Conservation (phyloP, 1,140 invertebrate species). For the Lordiphosa stackelbergi region DNA sequence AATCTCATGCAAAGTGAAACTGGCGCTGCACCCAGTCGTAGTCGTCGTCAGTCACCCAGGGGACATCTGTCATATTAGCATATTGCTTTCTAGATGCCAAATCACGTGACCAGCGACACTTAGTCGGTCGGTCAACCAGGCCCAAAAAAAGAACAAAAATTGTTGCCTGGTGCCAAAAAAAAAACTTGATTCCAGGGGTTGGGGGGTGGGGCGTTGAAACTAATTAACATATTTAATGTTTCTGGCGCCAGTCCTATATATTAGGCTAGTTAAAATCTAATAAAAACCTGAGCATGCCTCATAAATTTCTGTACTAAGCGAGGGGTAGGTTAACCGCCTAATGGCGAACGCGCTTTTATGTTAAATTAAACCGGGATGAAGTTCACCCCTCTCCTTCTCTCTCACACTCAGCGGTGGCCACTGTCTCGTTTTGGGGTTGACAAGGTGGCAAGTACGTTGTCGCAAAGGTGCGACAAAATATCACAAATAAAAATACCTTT, state of each 20-base stretch:
- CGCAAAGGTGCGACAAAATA: slow-evolving; percentile 75
- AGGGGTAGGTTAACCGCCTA: slow-evolving; percentile 54
- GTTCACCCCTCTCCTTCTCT: slow-evolving; percentile 4
- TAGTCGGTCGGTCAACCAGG: slow-evolving; percentile 26
- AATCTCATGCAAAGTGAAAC: no score
- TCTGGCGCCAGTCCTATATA: slow-evolving; percentile 57
- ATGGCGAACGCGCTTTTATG: slow-evolving; percentile 74
- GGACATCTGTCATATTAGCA: slow-evolving; percentile 53
- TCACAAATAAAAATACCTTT: slow-evolving; percentile 75
- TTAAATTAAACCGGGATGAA: slow-evolving; percentile 64
- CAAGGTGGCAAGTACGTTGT: slow-evolving; percentile 74
- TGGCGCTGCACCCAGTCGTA: not conserved
- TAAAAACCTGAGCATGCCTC: slow-evolving; percentile 77
- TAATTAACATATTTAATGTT: slow-evolving; percentile 76
- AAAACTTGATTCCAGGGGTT: no score
- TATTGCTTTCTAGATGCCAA: slow-evolving; percentile 27
- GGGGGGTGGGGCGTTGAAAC: slow-evolving; percentile 53
- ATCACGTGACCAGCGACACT: slow-evolving; percentile 65
- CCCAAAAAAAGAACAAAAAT: slow-evolving; percentile 4
- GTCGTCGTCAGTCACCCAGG: slow-evolving; percentile 1
- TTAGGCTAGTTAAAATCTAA: slow-evolving; percentile 76
- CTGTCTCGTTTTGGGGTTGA: not conserved
- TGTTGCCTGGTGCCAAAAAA: slow-evolving; percentile 45
- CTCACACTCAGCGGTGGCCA: no score
- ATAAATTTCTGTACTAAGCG: slow-evolving; percentile 69